Evolutionary conservation across 1,140 invertebrate species (phyloP).

Genomic region (Aphaenogaster ashmeadi): DNA sequence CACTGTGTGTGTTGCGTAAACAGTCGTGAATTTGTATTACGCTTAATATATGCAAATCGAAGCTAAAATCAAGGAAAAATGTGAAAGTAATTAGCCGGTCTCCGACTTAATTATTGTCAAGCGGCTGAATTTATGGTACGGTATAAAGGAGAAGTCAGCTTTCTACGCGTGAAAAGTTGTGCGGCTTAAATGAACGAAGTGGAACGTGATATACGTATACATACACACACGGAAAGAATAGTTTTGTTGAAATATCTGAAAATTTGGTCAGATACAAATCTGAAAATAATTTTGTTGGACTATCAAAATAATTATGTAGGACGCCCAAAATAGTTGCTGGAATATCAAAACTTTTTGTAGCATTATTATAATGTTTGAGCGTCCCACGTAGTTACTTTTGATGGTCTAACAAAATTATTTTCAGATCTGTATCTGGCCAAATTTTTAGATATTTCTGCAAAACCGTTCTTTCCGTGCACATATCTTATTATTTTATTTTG

Average conservation of each 20-base stretch:
- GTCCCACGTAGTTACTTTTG: too few relatives aligned
- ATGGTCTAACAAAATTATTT: too few relatives aligned
- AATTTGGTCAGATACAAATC: too few relatives aligned
- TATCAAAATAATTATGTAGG: too few relatives aligned
- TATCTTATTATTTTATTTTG: conserved; percentile 39
- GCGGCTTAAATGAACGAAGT: background rate
- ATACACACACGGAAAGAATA: too few relatives aligned
- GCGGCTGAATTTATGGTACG: conserved; percentile 20
- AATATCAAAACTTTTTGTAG: too few relatives aligned
- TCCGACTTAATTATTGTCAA: conserved; percentile 22
- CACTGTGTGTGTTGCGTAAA: conserved; percentile 19
- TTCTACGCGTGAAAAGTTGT: conserved; percentile 28
- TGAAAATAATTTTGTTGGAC: too few relatives aligned
- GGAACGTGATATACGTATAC: background rate
- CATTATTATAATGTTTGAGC: too few relatives aligned
- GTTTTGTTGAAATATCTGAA: too few relatives aligned
- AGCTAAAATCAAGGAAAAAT: conserved; percentile 45
- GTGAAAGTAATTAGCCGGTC: conserved; percentile 50
- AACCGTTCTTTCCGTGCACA: background rate
- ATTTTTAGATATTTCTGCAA: too few relatives aligned
- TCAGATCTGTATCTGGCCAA: too few relatives aligned
- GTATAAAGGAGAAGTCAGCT: conserved; percentile 28
- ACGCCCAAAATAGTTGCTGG: too few relatives aligned
- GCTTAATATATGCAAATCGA: conserved; percentile 49
- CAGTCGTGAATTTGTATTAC: conserved; percentile 33